Evolutionary conservation across 2,797 vertebrate genomes (phyloP), one percentile per base, ranked within the genome.

Genomic region (Huso huso): DNA sequence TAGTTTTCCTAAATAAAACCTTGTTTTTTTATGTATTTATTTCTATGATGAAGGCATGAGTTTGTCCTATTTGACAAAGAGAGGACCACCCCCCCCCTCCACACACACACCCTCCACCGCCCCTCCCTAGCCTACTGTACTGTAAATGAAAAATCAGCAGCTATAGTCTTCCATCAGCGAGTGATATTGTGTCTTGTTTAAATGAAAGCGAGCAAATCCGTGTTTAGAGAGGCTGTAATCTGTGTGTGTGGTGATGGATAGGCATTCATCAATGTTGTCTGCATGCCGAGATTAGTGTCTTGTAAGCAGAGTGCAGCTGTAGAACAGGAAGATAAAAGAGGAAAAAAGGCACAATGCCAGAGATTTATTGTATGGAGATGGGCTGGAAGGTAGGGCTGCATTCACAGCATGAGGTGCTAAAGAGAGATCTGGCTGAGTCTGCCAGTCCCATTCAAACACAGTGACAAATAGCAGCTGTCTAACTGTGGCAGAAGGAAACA

Each of bases 151-250:
- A 37, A 37, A 37, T 37, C 23, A 37, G 23, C 23, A 37, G 13
- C 15, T 62, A 57, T 48, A n/a, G 53, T 55, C 6, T 49, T 69
- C 66, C 52, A 52, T 49, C 60, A 15, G 48, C 67, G 68, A 62
- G 51, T 68, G 65, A 72, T 65, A 62, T 52, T 69, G 63, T 64
- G 51, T 53, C 66, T 68, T 51, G 70, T 68, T 72, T 65, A 57
- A 67, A 66, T 49, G 52, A 11, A 62, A 67, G 23, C 60, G 8
- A 71, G 61, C 48, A 57, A 55, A 68, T 68, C 61, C 15, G 13
- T 71, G 72, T 75, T 69, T 75, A 62, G 62, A 72, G 61, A 69
- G 57, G 70, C 61, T 37, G 59, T 66, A 65, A 74, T 71, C 66
- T 68, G 58, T 59, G 62, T 15, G 67, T 68, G 52, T 71, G 51